Evolutionary conservation across 2,113 vertebrate genomes (phyloP), one percentile per base, ranked within the genome.

Genomic region (Ranitomeya imitator): DNA sequence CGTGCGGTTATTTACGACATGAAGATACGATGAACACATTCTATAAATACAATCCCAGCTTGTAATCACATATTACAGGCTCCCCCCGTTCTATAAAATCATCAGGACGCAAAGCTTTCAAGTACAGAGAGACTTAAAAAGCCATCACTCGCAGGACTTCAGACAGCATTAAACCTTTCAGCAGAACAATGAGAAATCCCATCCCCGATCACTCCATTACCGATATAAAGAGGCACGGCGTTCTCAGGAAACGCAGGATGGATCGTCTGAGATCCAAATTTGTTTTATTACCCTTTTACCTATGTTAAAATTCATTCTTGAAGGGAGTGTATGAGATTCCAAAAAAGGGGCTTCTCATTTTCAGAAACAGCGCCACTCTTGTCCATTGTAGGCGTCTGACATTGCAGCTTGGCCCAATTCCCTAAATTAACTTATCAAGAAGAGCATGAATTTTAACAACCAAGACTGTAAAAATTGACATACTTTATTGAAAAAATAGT

Each of bases 21-120:
- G 37, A 9, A 77, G 79, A 88, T 88, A 83, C 77, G 80, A 88
- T 83, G 86, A 88, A 54, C 45, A 83, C 57, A 77, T 83, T 73
- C 86, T 88, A 86, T 85, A 92, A 92, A 91, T 90, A 90, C 45
- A 90, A 54, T 71, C 86, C 89, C 89, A 80, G 89, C 7, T 8
- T 90, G 89, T 90, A 90, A 86, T 55, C 71, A 31, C 45, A 54
- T 69, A 31, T 65, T 83, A n/a, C 57, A 65, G 69, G 21, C 59
- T 83, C 79, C 86, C 81, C n/a, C 65, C 74, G 79, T 69, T 59
- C 69, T 83, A 83, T 88, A 83, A 88, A 88, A 83, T 83, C 83
- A 65, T 80, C 57, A 89, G 90, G 76, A 90, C 26, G 9, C 51
- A n/a, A 45, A 16, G 82, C 26, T 91, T 85, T 83, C 86, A 82